Base-by-base conservation (phyloP, 2,888 invertebrate genomes). In the Temnothorax unifasciatus region DNA sequence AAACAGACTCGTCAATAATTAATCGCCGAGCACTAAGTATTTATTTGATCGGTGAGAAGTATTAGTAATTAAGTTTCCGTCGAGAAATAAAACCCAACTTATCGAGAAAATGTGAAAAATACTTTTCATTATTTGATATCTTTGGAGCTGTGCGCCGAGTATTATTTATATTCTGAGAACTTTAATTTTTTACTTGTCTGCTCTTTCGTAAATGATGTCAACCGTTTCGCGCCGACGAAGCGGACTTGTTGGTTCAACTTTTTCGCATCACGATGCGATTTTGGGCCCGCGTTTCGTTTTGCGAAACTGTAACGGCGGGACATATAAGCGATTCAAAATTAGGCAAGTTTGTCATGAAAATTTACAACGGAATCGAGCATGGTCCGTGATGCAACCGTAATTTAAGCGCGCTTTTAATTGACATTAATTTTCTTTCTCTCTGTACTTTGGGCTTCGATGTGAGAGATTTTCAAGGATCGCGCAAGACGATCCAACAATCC, bases 371-470 rank as follows among this genome's bases (percentile, higher is more conserved):
- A 47, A n/a, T 38, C 25, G 21, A 25, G 57, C n/a, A n/a, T 13
- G 44, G 41, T 25, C 2, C 57, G 44, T 61, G 18, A 63, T n/a
- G 18, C 25, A 25, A 64, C 3, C n/a, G 13, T 41, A 77, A 74
- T 87, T 85, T 52, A 66, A 66, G 54, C 59, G 61, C 54, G 61
- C 64, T 75, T 57, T 79, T 83, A 87, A 87, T 87, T 87, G 71
- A 85, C 74, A 54, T 75, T 87, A 87, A 79, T 71, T 63, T 34
- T 63, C 38, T 57, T 21, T 44, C 25, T 54, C 59, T 18, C 15
- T n/a, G 5, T 25, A 69, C 11, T 44, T 29, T 15, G 18, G 13
- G 2, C 18, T 41, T 64, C 11, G 13, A 41, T 2, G n/a, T 47
- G 38, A 52, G 38, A 63, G 63, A 61, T 38, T 63, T 50, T 61